Evolutionary conservation across 2,797 vertebrate species (phyloP).

Genomic region (Myotis daubentonii): DNA sequence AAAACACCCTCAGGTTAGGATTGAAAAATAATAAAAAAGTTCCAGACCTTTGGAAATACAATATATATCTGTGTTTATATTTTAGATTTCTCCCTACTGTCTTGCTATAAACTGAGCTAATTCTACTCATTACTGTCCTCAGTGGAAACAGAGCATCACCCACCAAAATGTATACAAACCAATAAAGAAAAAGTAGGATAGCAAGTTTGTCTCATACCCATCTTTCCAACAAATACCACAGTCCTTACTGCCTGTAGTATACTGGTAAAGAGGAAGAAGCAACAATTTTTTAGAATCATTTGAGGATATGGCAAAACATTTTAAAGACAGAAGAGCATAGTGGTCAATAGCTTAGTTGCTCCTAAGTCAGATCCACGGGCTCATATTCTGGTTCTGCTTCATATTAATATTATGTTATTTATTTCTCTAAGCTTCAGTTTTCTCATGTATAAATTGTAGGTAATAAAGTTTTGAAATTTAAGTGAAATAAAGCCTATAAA

Average conservation of each 20-base stretch:
- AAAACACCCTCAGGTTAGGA: neutral
- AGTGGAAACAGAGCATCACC: neutral
- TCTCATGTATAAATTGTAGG: neutral
- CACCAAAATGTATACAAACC: neutral
- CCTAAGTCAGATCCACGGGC: neutral
- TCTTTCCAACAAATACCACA: neutral
- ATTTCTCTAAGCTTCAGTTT: neutral
- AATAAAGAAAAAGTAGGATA: neutral
- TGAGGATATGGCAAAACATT: neutral
- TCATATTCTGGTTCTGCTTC: neutral
- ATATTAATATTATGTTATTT: neutral
- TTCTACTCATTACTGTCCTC: neutral
- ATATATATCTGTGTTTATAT: neutral
- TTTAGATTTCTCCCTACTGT: neutral
- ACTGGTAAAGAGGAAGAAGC: neutral
- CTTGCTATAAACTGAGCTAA: conserved; percentile 7
- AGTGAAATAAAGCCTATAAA: neutral
- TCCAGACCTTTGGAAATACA: neutral
- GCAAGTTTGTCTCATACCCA: neutral
- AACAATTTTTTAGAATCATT: neutral
- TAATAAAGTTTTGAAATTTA: neutral
- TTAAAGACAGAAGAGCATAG: neutral
- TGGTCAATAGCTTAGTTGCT: neutral
- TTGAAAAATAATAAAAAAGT: neutral
- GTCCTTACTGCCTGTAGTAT: neutral